These are phyloP conservation scores for Sebastes minor DNA, from an alignment of 2,797 vertebrate genomes.

Conservation along the genomic window DNA sequence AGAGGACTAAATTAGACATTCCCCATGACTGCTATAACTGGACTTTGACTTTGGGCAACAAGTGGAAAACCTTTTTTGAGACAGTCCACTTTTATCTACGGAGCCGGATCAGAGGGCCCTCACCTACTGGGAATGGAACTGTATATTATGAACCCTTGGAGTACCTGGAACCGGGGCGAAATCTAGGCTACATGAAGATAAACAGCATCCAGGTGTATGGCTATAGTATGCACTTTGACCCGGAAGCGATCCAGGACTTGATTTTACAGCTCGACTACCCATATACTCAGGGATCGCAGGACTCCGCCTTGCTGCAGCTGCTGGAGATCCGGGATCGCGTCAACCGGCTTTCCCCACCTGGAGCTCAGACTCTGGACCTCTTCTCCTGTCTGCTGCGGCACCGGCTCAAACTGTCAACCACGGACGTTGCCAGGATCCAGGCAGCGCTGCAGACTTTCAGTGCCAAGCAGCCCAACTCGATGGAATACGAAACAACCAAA, in stretches of 20 bases:
- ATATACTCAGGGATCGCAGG: slow-evolving; percentile 97
- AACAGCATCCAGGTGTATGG: slow-evolving; percentile 97
- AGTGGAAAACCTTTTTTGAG: slow-evolving; percentile 99
- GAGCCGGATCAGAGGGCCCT: slow-evolving; percentile 89
- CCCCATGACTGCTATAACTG: slow-evolving; percentile 97
- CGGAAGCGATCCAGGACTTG: slow-evolving; percentile 96
- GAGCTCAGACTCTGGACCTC: slow-evolving; percentile 92
- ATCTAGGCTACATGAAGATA: slow-evolving; percentile 98
- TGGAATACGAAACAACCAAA: slow-evolving; percentile 98
- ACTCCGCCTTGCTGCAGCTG: slow-evolving; percentile 94
- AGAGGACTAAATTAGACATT: slow-evolving; percentile 95
- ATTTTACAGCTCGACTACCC: slow-evolving; percentile 98
- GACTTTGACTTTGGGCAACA: slow-evolving; percentile 96
- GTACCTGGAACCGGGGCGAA: slow-evolving; percentile 90
- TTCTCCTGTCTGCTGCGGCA: slow-evolving; percentile 97
- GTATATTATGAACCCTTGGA: slow-evolving; percentile 94
- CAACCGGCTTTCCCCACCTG: slow-evolving; percentile 95
- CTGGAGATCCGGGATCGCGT: slow-evolving; percentile 96
- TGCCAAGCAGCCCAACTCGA: slow-evolving; percentile 94
- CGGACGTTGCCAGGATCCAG: slow-evolving; percentile 95
- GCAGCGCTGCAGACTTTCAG: slow-evolving; percentile 95
- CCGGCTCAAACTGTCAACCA: slow-evolving; percentile 94
- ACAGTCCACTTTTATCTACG: slow-evolving; percentile 96
- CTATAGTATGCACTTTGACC: slow-evolving; percentile 99
- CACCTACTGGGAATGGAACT: slow-evolving; percentile 87